Evolutionary conservation across 2,113 vertebrate genomes (phyloP).

Genomic region (Empidonax alnorum): DNA sequence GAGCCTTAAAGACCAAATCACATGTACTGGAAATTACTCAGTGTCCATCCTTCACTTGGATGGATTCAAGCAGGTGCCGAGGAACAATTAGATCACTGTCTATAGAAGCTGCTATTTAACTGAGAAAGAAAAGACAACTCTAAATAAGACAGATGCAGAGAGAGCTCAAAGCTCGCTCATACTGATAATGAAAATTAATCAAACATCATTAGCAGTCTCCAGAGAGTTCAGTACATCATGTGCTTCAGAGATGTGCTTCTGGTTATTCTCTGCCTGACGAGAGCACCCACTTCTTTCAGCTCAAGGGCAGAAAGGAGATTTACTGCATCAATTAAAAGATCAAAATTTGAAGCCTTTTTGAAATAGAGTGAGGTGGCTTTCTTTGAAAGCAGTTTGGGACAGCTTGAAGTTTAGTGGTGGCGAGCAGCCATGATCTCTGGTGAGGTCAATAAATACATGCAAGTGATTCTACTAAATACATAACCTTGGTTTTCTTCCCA

Average conservation of each 20-base stretch:
- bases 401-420: background rate
- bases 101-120: constrained; percentile 22
- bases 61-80: background rate
- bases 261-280: constrained; percentile 12
- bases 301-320: constrained; percentile 1
- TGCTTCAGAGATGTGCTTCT: constrained; percentile 17
- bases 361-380: background rate
- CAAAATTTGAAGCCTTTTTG: background rate
- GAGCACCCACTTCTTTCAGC: background rate
- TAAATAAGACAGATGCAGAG: constrained; percentile 47
- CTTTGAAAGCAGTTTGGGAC: background rate
- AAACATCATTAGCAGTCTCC: constrained; percentile 51
- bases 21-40: background rate
- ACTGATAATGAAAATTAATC: constrained; percentile 57
- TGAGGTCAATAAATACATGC: background rate
- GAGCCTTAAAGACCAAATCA: background rate
- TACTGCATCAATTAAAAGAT: background rate
- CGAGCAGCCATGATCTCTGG: background rate
- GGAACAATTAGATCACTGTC: constrained; percentile 44
- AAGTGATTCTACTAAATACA: background rate
- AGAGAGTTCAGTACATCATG: constrained; percentile 36
- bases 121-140: constrained; percentile 20
- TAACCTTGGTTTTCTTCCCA: background rate
- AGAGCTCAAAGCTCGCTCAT: constrained; percentile 22
- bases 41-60: background rate